A percentile compares a stretch with the other conserved stretches of the same genome.
Conservation (phyloP, 1,140 invertebrate genomes). For the Pseudoatta argentina region DNA sequence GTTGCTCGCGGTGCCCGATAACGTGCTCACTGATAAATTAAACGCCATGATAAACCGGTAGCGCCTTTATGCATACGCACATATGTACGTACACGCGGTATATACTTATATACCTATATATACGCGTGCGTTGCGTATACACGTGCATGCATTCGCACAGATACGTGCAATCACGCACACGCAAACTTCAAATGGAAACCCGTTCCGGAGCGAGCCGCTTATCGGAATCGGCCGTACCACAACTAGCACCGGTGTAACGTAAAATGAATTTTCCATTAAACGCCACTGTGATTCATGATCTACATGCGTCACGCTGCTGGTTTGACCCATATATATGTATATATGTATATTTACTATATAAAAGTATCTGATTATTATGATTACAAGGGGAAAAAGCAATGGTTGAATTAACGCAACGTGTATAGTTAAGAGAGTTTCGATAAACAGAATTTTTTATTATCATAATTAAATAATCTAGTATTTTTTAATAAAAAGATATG, state of each 20-base stretch:
- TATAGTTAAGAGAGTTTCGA: no score
- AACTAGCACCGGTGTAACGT: conserved; percentile 61
- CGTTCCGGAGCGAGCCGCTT: conserved; percentile 64
- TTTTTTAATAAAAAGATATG: no score
- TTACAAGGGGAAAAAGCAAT: no score
- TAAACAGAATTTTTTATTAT: no score
- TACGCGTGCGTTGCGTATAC: not conserved
- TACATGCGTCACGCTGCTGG: conserved; percentile 32
- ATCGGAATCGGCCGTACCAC: conserved; percentile 73
- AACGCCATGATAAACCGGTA: conserved; percentile 72
- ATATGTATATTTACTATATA: no score
- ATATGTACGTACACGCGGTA: no score
- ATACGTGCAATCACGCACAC: not conserved
- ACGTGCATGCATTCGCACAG: not conserved
- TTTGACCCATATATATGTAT: conserved; percentile 8
- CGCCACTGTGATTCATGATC: conserved; percentile 64
- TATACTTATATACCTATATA: not conserved
- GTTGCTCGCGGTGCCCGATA: conserved; percentile 68
- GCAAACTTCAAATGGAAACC: conserved; percentile 66
- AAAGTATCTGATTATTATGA: no score
- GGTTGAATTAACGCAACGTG: no score
- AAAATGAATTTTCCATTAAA: conserved; percentile 76
- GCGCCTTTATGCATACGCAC: conserved; percentile 44
- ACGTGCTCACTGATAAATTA: conserved; percentile 71
- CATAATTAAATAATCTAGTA: no score